phyloP scores from a whole-genome alignment of 2,113 vertebrate genomes.

The Colinus virginianus region DNA sequence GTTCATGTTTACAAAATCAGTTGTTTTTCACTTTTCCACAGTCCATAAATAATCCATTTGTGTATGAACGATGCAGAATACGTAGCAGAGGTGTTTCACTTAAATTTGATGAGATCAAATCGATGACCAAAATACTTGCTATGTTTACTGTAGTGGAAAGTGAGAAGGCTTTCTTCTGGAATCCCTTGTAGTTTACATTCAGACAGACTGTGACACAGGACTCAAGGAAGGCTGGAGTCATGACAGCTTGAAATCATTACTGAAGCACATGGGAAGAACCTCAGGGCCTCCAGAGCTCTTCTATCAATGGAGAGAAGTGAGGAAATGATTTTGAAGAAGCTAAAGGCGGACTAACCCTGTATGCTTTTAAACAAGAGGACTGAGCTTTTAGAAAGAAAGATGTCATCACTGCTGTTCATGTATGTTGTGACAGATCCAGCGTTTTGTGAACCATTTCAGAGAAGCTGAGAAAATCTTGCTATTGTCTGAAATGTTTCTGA shows the following conservation, averaged over 20 bases:
- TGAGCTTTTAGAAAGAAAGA: neutral
- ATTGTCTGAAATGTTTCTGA: neutral
- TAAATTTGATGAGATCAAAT: no score
- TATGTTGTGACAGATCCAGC: neutral
- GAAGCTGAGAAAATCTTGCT: neutral
- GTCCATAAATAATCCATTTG: neutral
- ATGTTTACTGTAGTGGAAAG: neutral
- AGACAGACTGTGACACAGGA: no score
- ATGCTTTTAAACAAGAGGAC: neutral
- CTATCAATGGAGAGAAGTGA: neutral
- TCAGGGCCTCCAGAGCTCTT: neutral
- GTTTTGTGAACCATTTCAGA: neutral
- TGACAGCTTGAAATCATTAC: neutral
- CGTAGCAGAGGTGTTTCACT: no score
- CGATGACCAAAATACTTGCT: no score
- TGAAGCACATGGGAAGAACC: neutral
- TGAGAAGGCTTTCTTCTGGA: neutral
- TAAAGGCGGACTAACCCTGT: neutral
- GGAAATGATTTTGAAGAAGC: neutral
- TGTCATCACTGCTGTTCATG: neutral
- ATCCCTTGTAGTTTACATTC: neutral
- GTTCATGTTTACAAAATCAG: accelerated
- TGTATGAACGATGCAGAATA: neutral
- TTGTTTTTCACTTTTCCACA: neutral
- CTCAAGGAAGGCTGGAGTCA: neutral